A percentile compares a stretch with the other conserved stretches of the same genome.
phyloP scores from a whole-genome alignment of 2,797 vertebrate species.

The Agapornis canus region DNA sequence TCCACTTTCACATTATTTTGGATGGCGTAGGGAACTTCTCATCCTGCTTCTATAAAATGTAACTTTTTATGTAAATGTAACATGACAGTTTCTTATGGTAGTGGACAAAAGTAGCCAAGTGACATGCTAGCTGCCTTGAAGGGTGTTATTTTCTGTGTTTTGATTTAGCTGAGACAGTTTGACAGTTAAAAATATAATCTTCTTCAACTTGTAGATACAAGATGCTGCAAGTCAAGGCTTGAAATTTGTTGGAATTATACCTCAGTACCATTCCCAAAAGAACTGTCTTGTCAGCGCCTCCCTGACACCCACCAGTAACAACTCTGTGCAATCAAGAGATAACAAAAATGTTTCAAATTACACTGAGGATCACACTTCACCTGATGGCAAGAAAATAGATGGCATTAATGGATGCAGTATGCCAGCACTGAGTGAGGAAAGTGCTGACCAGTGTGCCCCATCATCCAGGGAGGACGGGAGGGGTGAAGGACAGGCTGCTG shows the following conservation, averaged over 20 bases:
- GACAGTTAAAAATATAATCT: slow-evolving; percentile 69
- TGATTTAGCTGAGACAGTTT: slow-evolving; percentile 45
- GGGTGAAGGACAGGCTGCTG: slow-evolving; percentile 28
- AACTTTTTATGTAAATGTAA: slow-evolving; percentile 1
- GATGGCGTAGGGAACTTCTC: not conserved
- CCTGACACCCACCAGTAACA: slow-evolving; percentile 50
- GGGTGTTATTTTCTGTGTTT: slow-evolving; percentile 59
- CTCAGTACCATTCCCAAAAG: slow-evolving; percentile 82
- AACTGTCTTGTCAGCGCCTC: slow-evolving; percentile 41
- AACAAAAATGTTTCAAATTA: slow-evolving; percentile 42
- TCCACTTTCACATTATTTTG: not conserved
- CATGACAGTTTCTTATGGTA: not conserved
- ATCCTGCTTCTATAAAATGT: not conserved
- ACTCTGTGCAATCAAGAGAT: slow-evolving; percentile 45
- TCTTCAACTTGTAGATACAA: slow-evolving; percentile 86
- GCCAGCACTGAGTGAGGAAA: not conserved
- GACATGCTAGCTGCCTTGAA: not conserved
- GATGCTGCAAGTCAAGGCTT: slow-evolving; percentile 92
- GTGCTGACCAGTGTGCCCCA: not conserved
- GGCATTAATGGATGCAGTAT: slow-evolving; percentile 12
- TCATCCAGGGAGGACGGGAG: slow-evolving; percentile 1
- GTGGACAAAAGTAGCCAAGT: slow-evolving; percentile 52
- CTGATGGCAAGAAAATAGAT: slow-evolving; percentile 25
- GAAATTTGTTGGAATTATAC: slow-evolving; percentile 91
- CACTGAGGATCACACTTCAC: slow-evolving; percentile 17